Evolutionary conservation across 92 coral and sea anemone genomes (phyloP).

Genomic region (Epizoanthus fatuus): DNA sequence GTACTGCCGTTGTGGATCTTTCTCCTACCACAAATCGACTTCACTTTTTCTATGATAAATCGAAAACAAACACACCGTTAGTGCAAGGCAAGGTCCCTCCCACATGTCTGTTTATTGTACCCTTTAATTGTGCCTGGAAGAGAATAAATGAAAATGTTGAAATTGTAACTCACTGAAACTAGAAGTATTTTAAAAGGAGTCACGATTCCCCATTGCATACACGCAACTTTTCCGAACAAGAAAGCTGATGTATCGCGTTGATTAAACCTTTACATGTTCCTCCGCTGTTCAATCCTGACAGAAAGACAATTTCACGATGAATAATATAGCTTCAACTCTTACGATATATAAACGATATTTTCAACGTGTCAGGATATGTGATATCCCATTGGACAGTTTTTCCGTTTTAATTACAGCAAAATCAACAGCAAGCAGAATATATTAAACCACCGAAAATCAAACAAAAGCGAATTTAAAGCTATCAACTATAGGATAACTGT

Average conservation of each 20-base stretch:
- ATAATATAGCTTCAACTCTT: not conserved
- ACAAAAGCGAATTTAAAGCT: conserved; percentile 2
- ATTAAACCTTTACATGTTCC: conserved; percentile 10
- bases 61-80: conserved; percentile 15
- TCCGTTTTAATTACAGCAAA: conserved; percentile 24
- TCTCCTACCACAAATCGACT: not conserved
- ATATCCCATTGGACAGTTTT: conserved; percentile 2
- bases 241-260: not conserved
- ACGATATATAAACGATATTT: conserved; percentile 1
- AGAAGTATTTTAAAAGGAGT: not conserved
- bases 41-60: not conserved
- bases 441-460: conserved; percentile 15
- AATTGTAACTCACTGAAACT: not conserved
- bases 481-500: not conserved
- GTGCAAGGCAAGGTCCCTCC: not conserved
- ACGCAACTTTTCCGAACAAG: not conserved
- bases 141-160: no score
- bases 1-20: not conserved
- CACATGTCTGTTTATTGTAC: not conserved
- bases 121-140: not conserved
- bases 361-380: not conserved
- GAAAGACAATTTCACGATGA: not conserved
- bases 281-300: conserved; percentile 5
- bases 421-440: conserved; percentile 14
- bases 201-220: not conserved